These are phyloP conservation scores for Drosophila sechellia DNA, from an alignment of 1,140 invertebrate genomes.

Conservation along the genomic window DNA sequence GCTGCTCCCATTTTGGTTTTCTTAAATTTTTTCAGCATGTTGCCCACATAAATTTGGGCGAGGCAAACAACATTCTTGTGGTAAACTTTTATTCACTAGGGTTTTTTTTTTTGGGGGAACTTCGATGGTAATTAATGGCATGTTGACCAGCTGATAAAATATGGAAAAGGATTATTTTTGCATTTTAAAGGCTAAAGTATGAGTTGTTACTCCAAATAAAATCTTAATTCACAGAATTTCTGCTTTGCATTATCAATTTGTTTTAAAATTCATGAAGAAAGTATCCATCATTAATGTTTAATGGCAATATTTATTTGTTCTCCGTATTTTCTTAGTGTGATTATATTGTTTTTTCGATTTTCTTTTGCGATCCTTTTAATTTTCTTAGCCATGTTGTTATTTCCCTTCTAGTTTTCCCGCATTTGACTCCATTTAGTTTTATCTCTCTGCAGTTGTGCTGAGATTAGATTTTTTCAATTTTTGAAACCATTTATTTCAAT, in stretches of 20 bases:
- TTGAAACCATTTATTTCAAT: conserved; percentile 43
- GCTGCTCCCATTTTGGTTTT: conserved; percentile 24
- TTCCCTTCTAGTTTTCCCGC: background rate
- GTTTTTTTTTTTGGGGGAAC: background rate
- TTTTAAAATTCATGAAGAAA: too few relatives aligned
- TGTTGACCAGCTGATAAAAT: background rate
- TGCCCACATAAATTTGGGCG: conserved; percentile 10
- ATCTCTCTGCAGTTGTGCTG: conserved; percentile 11
- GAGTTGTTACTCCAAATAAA: too few relatives aligned
- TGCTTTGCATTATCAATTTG: too few relatives aligned
- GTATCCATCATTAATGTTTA: too few relatives aligned
- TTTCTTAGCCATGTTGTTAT: conserved; percentile 1
- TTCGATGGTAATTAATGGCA: conserved; percentile 2
- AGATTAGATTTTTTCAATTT: conserved; percentile 31
- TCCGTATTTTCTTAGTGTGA: too few relatives aligned
- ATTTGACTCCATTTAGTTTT: conserved; percentile 20
- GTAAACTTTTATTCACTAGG: background rate
- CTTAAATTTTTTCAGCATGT: conserved; percentile 13
- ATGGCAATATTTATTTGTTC: too few relatives aligned
- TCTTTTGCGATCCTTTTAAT: too few relatives aligned
- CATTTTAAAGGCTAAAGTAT: background rate
- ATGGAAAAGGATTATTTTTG: background rate
- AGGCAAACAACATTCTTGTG: conserved; percentile 5
- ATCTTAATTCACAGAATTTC: too few relatives aligned
- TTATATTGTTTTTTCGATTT: too few relatives aligned